phyloP scores from a whole-genome alignment of 1,140 invertebrate genomes.

The Heliothis subflexa region DNA sequence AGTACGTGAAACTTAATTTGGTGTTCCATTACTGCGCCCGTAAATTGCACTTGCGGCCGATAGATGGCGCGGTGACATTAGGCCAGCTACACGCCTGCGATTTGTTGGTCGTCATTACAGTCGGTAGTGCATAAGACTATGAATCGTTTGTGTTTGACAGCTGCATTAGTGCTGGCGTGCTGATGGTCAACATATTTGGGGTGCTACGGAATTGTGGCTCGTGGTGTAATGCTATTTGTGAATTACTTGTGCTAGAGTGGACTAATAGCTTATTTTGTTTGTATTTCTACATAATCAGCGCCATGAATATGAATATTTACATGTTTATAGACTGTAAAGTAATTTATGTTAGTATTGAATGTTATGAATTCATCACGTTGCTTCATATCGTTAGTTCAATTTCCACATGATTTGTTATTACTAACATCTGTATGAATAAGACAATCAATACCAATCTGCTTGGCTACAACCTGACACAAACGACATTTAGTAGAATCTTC shows the following conservation, averaged over 20 bases:
- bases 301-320: no score
- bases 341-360: no score
- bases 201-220: background rate
- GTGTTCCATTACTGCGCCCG: background rate
- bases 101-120: background rate
- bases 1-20: constrained; percentile 6
- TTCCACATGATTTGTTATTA: no score
- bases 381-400: no score
- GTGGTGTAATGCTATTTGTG: background rate
- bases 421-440: no score
- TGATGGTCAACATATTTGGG: background rate
- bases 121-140: constrained; percentile 4
- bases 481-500: background rate
- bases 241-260: background rate
- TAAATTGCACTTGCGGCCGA: background rate
- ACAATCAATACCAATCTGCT: background rate
- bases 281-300: no score
- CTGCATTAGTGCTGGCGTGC: background rate
- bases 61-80: background rate
- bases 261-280: no score
- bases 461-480: background rate
- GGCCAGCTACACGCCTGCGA: background rate
- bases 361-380: no score
- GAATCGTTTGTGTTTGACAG: constrained; percentile 22
- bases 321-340: no score